Evolutionary conservation across 2,113 vertebrate genomes (phyloP).

Genomic region (Ceratotherium simum): DNA sequence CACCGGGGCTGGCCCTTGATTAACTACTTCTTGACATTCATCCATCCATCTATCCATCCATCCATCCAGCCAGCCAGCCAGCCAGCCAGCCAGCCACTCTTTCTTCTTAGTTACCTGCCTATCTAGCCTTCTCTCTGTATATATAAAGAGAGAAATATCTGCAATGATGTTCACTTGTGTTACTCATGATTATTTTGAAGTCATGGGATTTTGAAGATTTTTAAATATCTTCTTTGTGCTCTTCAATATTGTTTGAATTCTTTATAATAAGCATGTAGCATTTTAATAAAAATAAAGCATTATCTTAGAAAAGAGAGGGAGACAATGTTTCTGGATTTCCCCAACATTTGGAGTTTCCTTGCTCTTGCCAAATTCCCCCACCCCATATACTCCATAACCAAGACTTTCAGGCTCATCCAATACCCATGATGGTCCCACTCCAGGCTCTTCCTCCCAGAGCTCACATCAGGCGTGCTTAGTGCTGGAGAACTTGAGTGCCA

Average conservation of each 20-base stretch:
- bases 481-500: background rate
- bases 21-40: background rate
- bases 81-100: background rate
- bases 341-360: background rate
- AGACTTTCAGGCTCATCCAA: background rate
- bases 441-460: background rate
- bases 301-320: background rate
- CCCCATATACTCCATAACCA: background rate
- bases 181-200: background rate
- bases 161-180: background rate
- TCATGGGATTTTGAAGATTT: slow-evolving; percentile 10
- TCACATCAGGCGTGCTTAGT: background rate
- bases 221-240: background rate
- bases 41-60: background rate
- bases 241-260: slow-evolving; percentile 6
- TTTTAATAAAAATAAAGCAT: slow-evolving; percentile 32
- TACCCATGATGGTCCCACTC: background rate
- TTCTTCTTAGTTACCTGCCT: background rate
- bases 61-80: too few species aligned
- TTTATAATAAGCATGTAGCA: background rate
- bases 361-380: background rate
- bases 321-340: background rate
- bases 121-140: background rate
- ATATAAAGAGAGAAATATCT: background rate
- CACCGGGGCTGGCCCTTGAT: too few species aligned